Evolutionary conservation across 2,888 invertebrate genomes (phyloP).

Genomic region (Protula sp.): DNA sequence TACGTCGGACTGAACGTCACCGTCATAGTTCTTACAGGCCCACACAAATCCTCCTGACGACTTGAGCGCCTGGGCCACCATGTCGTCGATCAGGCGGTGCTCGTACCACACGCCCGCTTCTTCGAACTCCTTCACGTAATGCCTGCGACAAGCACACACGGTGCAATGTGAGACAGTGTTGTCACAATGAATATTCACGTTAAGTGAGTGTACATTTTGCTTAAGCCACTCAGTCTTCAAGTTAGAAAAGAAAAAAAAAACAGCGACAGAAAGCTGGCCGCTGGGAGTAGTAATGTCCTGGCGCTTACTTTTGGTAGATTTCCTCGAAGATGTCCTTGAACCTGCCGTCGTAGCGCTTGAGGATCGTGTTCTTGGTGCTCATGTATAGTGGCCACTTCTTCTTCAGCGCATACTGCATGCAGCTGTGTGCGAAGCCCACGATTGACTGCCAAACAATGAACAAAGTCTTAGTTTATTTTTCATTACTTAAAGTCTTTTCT

Average conservation of each 20-base stretch:
- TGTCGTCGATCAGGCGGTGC: slow-evolving; percentile 84
- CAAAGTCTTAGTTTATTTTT: no score
- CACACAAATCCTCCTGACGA: slow-evolving; percentile 82
- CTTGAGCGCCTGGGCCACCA: slow-evolving; percentile 82
- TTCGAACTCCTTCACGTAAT: slow-evolving; percentile 72
- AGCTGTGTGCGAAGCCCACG: slow-evolving; percentile 75
- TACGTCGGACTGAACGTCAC: slow-evolving; percentile 84
- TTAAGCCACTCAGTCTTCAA: no score
- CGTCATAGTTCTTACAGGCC: slow-evolving; percentile 91
- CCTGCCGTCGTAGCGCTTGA: slow-evolving; percentile 81
- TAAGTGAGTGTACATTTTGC: no score
- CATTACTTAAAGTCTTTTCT: no score
- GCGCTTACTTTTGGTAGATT: no score
- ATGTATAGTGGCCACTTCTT: slow-evolving; percentile 86
- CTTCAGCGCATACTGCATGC: slow-evolving; percentile 76
- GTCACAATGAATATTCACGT: neutral
- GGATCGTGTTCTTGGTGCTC: slow-evolving; percentile 85
- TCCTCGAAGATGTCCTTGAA: slow-evolving; percentile 91
- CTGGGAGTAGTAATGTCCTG: no score
- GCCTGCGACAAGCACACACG: slow-evolving; percentile 39
- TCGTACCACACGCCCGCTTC: slow-evolving; percentile 81
- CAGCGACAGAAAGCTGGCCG: no score
- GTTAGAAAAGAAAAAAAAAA: no score
- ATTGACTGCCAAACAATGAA: slow-evolving; percentile 60
- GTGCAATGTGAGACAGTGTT: neutral